Evolutionary conservation across 1,140 invertebrate genomes (phyloP).

Genomic region (Drosophila pectinifera): DNA sequence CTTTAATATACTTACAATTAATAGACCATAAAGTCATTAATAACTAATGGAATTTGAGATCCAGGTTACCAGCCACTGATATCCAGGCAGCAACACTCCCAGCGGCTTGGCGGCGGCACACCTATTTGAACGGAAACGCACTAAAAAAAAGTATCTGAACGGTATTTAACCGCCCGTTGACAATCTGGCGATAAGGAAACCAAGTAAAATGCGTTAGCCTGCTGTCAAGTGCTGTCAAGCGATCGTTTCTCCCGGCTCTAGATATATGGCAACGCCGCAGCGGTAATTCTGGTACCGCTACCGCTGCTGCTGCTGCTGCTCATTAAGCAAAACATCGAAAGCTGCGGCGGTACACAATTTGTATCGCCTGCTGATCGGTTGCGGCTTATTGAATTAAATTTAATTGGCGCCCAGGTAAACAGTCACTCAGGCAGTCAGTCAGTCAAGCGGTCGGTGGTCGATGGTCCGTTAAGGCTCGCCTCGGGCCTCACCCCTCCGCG

Average conservation of each 20-base stretch:
- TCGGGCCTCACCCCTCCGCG: slow-evolving; percentile 1
- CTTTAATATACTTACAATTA: no score
- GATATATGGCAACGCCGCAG: slow-evolving; percentile 27
- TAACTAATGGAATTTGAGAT: neutral
- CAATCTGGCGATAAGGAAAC: slow-evolving; percentile 20
- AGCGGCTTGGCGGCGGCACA: slow-evolving; percentile 13
- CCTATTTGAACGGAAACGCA: slow-evolving; percentile 19
- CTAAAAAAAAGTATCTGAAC: slow-evolving; percentile 15
- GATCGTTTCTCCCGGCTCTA: slow-evolving; percentile 6
- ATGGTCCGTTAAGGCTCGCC: slow-evolving; percentile 24
- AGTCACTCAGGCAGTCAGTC: slow-evolving; percentile 62
- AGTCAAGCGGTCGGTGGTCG: slow-evolving; percentile 51
- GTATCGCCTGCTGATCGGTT: slow-evolving; percentile 65
- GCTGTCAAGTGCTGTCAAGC: slow-evolving; percentile 42
- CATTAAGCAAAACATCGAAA: slow-evolving; percentile 71
- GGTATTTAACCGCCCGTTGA: slow-evolving; percentile 43
- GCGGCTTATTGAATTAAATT: slow-evolving; percentile 63
- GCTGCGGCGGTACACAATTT: slow-evolving; percentile 62
- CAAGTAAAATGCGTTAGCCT: slow-evolving; percentile 23
- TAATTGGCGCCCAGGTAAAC: slow-evolving; percentile 77
- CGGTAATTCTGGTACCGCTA: slow-evolving; percentile 34
- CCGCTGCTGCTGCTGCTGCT: slow-evolving; percentile 17
- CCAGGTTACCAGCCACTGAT: neutral
- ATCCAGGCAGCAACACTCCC: slow-evolving; percentile 8
- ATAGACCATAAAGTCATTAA: no score